Conservation (phyloP, 1,140 invertebrate genomes). For the Bombus vancouverensis region DNA sequence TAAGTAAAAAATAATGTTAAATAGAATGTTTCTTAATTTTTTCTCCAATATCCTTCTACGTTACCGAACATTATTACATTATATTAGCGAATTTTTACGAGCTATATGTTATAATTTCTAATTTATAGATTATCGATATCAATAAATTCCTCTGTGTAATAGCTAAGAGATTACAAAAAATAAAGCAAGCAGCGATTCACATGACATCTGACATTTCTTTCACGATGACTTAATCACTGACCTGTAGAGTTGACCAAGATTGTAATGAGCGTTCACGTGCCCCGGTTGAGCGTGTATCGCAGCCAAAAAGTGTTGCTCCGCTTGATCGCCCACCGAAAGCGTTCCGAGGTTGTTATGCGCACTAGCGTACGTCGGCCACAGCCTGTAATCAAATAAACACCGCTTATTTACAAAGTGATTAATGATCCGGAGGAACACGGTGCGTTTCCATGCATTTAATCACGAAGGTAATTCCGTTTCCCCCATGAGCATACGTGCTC, state of each 20-base stretch:
- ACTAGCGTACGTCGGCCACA: conserved; percentile 93
- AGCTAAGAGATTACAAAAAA: no score
- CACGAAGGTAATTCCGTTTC: conserved; percentile 19
- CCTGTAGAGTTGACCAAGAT: conserved; percentile 93
- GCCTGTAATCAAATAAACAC: conserved; percentile 82
- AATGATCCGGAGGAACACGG: conserved; percentile 25
- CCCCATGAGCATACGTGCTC: not conserved
- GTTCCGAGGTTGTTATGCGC: conserved; percentile 95
- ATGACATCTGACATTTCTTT: not conserved
- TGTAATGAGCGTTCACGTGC: conserved; percentile 93
- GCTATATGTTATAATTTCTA: not conserved
- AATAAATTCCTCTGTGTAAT: no score
- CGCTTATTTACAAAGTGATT: conserved; percentile 50
- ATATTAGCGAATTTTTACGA: not conserved
- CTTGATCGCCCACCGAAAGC: conserved; percentile 86
- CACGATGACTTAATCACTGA: conserved; percentile 78
- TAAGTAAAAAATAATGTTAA: no score
- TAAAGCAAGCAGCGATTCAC: no score
- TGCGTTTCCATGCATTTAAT: conserved; percentile 39
- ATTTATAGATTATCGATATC: no score
- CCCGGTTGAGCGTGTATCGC: conserved; percentile 89
- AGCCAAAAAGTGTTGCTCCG: conserved; percentile 89
- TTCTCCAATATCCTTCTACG: not conserved
- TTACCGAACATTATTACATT: no score
- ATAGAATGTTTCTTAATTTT: not conserved